phyloP scores from a whole-genome alignment of 2,888 invertebrate species.

The Macrophya annulata region DNA sequence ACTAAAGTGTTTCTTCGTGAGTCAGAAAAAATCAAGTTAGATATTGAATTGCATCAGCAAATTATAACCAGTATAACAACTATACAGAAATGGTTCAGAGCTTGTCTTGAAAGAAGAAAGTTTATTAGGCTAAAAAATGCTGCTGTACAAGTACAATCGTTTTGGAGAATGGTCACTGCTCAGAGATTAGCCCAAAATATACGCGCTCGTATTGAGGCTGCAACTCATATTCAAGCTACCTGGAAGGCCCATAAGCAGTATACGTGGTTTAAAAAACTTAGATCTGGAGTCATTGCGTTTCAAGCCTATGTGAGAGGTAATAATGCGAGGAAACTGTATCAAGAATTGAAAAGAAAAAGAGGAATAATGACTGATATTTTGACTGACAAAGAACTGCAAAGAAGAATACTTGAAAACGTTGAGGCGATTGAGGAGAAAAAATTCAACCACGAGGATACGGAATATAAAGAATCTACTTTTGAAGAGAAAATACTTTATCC shows the following conservation, averaged over 20 bases:
- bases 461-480: conserved; percentile 75
- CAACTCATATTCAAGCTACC: conserved; percentile 88
- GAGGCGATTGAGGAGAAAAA: conserved; percentile 61
- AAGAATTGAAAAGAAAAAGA: conserved; percentile 76
- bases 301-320: conserved; percentile 89
- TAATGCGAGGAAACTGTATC: conserved; percentile 82
- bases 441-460: conserved; percentile 82
- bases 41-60: conserved; percentile 95
- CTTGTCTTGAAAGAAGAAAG: conserved; percentile 88
- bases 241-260: conserved; percentile 88
- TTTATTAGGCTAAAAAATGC: conserved; percentile 89
- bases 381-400: conserved; percentile 35
- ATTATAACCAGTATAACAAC: conserved; percentile 96
- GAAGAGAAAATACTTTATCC: conserved; percentile 38
- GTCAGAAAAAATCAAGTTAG: conserved; percentile 95
- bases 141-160: conserved; percentile 89
- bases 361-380: conserved; percentile 32
- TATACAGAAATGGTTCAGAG: conserved; percentile 95
- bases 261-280: conserved; percentile 85
- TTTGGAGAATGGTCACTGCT: conserved; percentile 85
- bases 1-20: conserved; percentile 97
- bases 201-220: conserved; percentile 82
- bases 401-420: conserved; percentile 4
- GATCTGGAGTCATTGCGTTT: conserved; percentile 83
- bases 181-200: conserved; percentile 81